Conservation (phyloP, 2,888 invertebrate species). For the Matsumyia berberina region DNA sequence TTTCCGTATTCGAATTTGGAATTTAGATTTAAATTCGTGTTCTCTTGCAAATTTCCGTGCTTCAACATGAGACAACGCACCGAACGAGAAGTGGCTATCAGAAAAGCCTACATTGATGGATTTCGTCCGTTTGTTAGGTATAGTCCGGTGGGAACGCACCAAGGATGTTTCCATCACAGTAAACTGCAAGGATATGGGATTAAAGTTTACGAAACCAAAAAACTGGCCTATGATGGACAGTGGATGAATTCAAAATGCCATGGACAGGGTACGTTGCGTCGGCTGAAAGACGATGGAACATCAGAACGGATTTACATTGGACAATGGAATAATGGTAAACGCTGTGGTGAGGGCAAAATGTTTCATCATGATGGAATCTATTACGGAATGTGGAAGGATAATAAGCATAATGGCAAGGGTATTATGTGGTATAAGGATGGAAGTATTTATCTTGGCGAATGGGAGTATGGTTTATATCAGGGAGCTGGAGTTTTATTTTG, state of each 20-base stretch:
- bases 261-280: slow-evolving; percentile 81
- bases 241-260: slow-evolving; percentile 81
- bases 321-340: slow-evolving; percentile 80
- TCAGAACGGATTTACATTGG: slow-evolving; percentile 81
- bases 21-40: slow-evolving; percentile 16
- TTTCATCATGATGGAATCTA: slow-evolving; percentile 81
- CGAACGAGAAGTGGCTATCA: slow-evolving; percentile 28
- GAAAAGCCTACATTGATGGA: slow-evolving; percentile 59
- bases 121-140: slow-evolving; percentile 62
- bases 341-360: slow-evolving; percentile 83
- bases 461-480: slow-evolving; percentile 80
- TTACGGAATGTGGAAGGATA: slow-evolving; percentile 81
- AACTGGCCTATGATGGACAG: slow-evolving; percentile 82
- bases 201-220: slow-evolving; percentile 77
- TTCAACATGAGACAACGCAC: slow-evolving; percentile 48
- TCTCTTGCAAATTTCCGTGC: background rate
- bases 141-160: slow-evolving; percentile 78
- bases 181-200: slow-evolving; percentile 80
- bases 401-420: slow-evolving; percentile 81
- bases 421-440: slow-evolving; percentile 82
- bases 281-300: slow-evolving; percentile 78
- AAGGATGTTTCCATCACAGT: slow-evolving; percentile 80
- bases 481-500: slow-evolving; percentile 82
- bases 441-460: slow-evolving; percentile 82
- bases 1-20: background rate